phyloP scores from a whole-genome alignment of 2,888 invertebrate genomes.

The Drosophila tripunctata region DNA sequence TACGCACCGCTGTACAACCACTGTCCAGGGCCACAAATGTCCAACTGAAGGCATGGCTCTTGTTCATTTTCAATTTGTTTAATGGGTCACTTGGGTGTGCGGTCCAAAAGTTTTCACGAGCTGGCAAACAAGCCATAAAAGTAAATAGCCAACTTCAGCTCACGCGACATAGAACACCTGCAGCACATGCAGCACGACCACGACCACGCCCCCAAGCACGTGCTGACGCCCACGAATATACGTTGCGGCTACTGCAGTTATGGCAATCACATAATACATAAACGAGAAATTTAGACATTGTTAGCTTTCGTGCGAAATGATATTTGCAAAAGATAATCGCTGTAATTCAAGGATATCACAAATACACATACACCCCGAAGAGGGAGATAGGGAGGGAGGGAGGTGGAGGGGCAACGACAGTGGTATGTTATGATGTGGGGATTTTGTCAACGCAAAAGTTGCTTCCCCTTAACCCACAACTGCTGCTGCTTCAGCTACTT shows the following conservation, averaged over 20 bases:
- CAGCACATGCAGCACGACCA: slow-evolving; percentile 27
- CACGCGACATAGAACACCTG: slow-evolving; percentile 61
- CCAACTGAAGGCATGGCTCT: slow-evolving; percentile 21
- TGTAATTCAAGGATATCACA: slow-evolving; percentile 63
- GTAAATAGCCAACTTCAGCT: slow-evolving; percentile 57
- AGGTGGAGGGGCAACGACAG: neutral
- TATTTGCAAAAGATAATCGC: slow-evolving; percentile 75
- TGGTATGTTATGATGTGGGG: neutral
- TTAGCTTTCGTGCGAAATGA: slow-evolving; percentile 75
- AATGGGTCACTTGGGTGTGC: slow-evolving; percentile 75
- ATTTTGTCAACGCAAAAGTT: slow-evolving; percentile 28
- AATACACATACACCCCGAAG: slow-evolving; percentile 16
- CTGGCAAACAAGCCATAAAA: slow-evolving; percentile 77
- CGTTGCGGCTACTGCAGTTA: slow-evolving; percentile 11
- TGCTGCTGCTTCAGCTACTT: slow-evolving; percentile 9
- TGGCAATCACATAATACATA: slow-evolving; percentile 41
- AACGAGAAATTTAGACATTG: slow-evolving; percentile 70
- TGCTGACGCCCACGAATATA: slow-evolving; percentile 3
- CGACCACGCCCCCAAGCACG: neutral
- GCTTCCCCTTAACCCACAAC: slow-evolving; percentile 3
- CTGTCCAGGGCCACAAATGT: slow-evolving; percentile 11
- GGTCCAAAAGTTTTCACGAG: slow-evolving; percentile 66
- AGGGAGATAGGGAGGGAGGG: neutral
- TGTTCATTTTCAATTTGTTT: slow-evolving; percentile 76
- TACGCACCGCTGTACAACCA: slow-evolving; percentile 55